A percentile compares a stretch with the other conserved stretches of the same genome.
Evolutionary conservation across 2,797 vertebrate species (phyloP).

Genomic region (Ateles fusciceps): DNA sequence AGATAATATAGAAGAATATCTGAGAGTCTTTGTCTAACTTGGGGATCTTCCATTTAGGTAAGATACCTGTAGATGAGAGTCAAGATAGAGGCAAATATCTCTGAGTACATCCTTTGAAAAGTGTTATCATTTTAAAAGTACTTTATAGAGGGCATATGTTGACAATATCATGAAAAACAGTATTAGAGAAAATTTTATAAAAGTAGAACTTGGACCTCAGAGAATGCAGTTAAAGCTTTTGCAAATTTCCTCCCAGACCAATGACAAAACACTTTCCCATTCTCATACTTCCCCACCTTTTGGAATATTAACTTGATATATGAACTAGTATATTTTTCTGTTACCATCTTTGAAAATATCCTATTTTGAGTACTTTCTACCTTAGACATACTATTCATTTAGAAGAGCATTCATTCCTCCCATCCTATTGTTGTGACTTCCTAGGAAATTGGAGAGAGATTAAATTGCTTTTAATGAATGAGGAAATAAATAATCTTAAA

Average conservation of each 20-base stretch:
- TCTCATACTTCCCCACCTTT: no score
- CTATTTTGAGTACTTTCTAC: background rate
- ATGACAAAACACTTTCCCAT: background rate
- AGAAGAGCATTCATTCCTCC: background rate
- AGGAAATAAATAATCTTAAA: background rate
- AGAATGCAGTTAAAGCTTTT: background rate
- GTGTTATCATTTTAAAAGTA: background rate
- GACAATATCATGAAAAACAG: background rate
- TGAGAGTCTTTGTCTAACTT: background rate
- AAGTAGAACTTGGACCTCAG: background rate
- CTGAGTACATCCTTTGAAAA: background rate
- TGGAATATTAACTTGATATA: background rate
- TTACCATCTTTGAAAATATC: background rate
- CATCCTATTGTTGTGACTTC: background rate
- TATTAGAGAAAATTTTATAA: background rate
- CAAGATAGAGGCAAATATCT: background rate
- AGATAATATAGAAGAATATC: background rate
- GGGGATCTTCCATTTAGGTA: background rate
- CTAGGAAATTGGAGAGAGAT: background rate
- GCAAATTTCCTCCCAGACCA: background rate
- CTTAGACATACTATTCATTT: background rate
- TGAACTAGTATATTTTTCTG: background rate
- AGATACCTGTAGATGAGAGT: background rate
- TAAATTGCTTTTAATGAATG: background rate
- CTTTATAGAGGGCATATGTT: background rate